Evolutionary conservation across 1,140 invertebrate species (phyloP).

Genomic region (Drosophila setifemur): DNA sequence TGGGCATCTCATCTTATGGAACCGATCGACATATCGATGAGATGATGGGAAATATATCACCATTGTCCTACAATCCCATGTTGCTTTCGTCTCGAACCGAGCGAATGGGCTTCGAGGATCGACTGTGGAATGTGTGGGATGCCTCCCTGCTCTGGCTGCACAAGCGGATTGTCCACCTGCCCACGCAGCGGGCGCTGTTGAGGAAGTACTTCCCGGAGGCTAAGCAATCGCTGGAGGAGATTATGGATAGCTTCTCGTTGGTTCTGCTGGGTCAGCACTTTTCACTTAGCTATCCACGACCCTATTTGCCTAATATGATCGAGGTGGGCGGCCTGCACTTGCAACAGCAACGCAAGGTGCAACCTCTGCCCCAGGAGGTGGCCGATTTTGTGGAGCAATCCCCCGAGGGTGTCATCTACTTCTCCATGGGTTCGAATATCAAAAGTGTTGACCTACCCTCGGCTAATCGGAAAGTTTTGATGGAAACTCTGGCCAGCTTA

Average conservation of each 20-base stretch:
- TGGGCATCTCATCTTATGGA: slow-evolving; percentile 72
- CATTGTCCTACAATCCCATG: slow-evolving; percentile 77
- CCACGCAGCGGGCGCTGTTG: slow-evolving; percentile 75
- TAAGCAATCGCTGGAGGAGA: slow-evolving; percentile 36
- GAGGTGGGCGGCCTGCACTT: slow-evolving; percentile 83
- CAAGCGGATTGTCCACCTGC: slow-evolving; percentile 45
- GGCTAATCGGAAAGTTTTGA: slow-evolving; percentile 82
- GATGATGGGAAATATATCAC: slow-evolving; percentile 66
- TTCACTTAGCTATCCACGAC: slow-evolving; percentile 83
- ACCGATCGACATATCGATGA: slow-evolving; percentile 66
- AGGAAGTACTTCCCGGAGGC: slow-evolving; percentile 75
- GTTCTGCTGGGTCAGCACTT: slow-evolving; percentile 85
- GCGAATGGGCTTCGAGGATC: slow-evolving; percentile 82
- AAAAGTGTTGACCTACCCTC: slow-evolving; percentile 84
- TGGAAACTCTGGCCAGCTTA: slow-evolving; percentile 83
- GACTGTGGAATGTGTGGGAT: slow-evolving; percentile 80
- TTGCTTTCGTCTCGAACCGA: slow-evolving; percentile 63
- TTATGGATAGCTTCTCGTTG: slow-evolving; percentile 82
- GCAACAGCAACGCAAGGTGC: slow-evolving; percentile 81
- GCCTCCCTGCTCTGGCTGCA: slow-evolving; percentile 32
- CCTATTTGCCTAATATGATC: slow-evolving; percentile 84
- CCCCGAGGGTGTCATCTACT: slow-evolving; percentile 86
- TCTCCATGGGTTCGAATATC: slow-evolving; percentile 87
- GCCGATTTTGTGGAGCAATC: slow-evolving; percentile 84
- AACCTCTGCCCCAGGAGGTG: slow-evolving; percentile 78